phyloP scores from a whole-genome alignment of 1,140 invertebrate genomes.

The Euwallacea similis region DNA sequence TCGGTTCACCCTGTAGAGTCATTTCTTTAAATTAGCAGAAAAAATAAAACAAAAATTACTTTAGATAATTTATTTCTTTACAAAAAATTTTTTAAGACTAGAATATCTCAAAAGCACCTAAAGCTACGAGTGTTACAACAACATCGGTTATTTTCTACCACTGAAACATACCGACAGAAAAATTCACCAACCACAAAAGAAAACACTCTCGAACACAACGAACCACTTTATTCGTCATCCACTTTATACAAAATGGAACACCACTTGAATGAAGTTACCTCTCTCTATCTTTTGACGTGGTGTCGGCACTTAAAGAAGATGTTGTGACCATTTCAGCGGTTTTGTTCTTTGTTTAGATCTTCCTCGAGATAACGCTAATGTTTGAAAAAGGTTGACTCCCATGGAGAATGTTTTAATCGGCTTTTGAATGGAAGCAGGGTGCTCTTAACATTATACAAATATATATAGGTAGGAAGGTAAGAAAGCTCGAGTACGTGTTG shows the following conservation, averaged over 20 bases:
- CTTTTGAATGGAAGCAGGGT: constrained; percentile 24
- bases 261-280: constrained; percentile 23
- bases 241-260: constrained; percentile 12
- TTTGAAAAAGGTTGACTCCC: constrained; percentile 33
- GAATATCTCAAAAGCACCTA: too few species aligned
- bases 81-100: too few species aligned
- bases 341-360: constrained; percentile 38
- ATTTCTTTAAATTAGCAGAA: too few species aligned
- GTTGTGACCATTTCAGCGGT: constrained; percentile 35
- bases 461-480: constrained; percentile 5
- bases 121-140: too few species aligned
- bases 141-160: too few species aligned
- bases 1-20: too few species aligned
- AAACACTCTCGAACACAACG: not conserved
- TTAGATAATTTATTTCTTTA: too few species aligned
- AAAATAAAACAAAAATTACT: too few species aligned
- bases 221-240: constrained; percentile 1
- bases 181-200: too few species aligned
- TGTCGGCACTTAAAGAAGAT: constrained; percentile 35
- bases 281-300: not conserved
- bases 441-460: constrained; percentile 29
- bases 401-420: constrained; percentile 29
- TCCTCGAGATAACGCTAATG: constrained; percentile 36
- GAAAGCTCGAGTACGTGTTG: constrained; percentile 17
- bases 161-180: too few species aligned